These are phyloP conservation scores for Entomobrya multifasciata DNA, from an alignment of 2,888 invertebrate species.

Conservation along the genomic window DNA sequence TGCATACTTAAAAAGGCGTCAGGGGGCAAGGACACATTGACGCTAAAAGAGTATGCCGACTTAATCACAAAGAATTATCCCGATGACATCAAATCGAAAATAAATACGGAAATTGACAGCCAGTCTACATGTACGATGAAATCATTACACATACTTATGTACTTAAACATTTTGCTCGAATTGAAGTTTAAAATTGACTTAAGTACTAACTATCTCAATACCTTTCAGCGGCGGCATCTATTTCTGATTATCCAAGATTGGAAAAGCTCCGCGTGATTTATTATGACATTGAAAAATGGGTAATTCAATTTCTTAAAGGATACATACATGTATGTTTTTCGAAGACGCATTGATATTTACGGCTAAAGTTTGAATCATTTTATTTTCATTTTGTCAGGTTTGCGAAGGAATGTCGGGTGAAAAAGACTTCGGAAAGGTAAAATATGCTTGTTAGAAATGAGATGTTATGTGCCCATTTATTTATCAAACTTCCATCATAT, in stretches of 20 bases:
- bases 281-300: constrained; percentile 70
- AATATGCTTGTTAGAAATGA: too few relatives aligned
- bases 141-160: too few relatives aligned
- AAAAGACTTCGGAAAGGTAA: constrained; percentile 48
- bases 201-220: too few relatives aligned
- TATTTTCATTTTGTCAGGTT: constrained; percentile 45
- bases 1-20: constrained; percentile 59
- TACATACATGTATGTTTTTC: too few relatives aligned
- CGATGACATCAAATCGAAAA: constrained; percentile 58
- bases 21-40: constrained; percentile 36
- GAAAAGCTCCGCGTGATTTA: constrained; percentile 71
- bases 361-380: too few relatives aligned
- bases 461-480: too few relatives aligned
- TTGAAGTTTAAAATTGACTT: too few relatives aligned
- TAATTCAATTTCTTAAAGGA: too few relatives aligned
- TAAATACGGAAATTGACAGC: constrained; percentile 45
- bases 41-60: constrained; percentile 64
- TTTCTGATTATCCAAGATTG: constrained; percentile 26
- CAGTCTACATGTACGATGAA: too few relatives aligned
- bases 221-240: constrained; percentile 23
- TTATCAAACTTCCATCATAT: too few relatives aligned
- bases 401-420: constrained; percentile 49
- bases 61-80: constrained; percentile 66
- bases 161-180: too few relatives aligned
- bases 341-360: too few relatives aligned